Evolutionary conservation across 2,113 vertebrate genomes (phyloP).

Genomic region (Daboia siamensis): DNA sequence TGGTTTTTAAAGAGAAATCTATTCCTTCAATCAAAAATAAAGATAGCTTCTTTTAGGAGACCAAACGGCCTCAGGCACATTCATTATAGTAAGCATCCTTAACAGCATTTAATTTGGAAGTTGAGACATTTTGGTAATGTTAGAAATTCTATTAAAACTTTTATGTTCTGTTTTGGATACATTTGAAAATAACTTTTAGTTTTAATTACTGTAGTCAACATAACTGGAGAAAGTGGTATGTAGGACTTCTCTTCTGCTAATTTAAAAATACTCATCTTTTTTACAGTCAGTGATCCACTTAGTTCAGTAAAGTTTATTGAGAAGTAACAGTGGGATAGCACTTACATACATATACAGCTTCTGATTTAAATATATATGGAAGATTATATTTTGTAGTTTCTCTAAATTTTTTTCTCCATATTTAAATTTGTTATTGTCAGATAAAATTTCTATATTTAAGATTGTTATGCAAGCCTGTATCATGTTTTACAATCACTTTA

Average conservation of each 20-base stretch:
- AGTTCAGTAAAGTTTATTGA: neutral
- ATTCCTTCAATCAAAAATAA: slow-evolving; percentile 43
- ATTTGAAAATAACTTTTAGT: neutral
- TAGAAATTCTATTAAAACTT: slow-evolving; percentile 26
- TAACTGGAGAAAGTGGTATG: slow-evolving; percentile 15
- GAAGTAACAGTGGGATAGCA: neutral
- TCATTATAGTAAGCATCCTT: neutral
- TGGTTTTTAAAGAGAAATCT: neutral
- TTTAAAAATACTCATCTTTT: slow-evolving; percentile 14
- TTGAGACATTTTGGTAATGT: neutral
- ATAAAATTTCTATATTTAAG: neutral
- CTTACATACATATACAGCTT: neutral
- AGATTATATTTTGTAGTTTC: neutral
- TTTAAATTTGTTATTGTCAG: neutral
- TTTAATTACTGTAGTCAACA: neutral
- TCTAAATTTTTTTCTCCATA: neutral
- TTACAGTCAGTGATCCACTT: neutral
- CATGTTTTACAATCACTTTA: neutral
- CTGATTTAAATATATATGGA: neutral
- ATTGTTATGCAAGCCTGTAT: neutral
- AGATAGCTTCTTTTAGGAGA: neutral
- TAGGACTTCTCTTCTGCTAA: neutral
- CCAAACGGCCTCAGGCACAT: slow-evolving; percentile 30
- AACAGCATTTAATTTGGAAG: slow-evolving; percentile 7
- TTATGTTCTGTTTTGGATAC: neutral